phyloP scores from a whole-genome alignment of 2,888 invertebrate genomes.

The Drosophila tripunctata region DNA sequence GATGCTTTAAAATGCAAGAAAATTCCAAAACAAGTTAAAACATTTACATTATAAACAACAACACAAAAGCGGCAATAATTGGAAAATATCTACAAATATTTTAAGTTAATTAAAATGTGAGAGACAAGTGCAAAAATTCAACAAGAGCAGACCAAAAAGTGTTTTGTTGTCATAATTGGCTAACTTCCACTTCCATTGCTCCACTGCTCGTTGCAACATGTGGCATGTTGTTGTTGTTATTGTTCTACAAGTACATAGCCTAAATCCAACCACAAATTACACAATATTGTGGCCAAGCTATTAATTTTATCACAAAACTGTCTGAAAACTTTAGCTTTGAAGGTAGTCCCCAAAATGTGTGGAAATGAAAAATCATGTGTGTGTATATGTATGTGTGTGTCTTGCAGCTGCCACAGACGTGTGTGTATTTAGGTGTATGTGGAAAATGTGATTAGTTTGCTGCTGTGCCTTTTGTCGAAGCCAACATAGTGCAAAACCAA shows the following conservation, averaged over 20 bases:
- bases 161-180: constrained; percentile 11
- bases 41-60: background rate
- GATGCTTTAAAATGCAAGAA: background rate
- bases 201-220: background rate
- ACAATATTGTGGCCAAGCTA: constrained; percentile 44
- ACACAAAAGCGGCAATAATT: background rate
- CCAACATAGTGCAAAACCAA: constrained; percentile 15
- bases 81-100: constrained; percentile 28
- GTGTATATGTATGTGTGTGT: no score
- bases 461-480: constrained; percentile 12
- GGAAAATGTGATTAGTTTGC: constrained; percentile 36
- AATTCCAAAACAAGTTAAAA: background rate
- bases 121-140: constrained; percentile 2
- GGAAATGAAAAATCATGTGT: constrained; percentile 35
- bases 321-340: constrained; percentile 23
- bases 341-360: constrained; percentile 33
- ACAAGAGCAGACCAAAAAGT: constrained; percentile 9
- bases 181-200: background rate
- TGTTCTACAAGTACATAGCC: constrained; percentile 29
- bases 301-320: constrained; percentile 28
- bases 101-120: constrained; percentile 51
- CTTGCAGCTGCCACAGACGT: background rate
- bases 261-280: constrained; percentile 47
- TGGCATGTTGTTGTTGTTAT: background rate
- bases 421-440: background rate